A percentile compares a stretch with the other conserved stretches of the same genome.
Evolutionary conservation across 2,888 invertebrate genomes (phyloP).

Genomic region (Hemicrepidius hirtus): DNA sequence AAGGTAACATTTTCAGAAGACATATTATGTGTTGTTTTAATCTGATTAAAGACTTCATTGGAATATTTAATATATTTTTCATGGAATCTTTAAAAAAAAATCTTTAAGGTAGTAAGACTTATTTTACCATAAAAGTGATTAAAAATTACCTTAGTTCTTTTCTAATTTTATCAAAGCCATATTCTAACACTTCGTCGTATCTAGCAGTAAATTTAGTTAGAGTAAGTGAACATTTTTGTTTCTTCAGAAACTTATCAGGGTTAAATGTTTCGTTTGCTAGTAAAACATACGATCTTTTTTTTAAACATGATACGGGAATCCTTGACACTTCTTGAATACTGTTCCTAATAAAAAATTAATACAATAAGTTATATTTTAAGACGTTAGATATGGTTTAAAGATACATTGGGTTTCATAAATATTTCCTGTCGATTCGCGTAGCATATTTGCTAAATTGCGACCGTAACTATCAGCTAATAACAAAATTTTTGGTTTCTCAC

Average conservation of each 20-base stretch:
- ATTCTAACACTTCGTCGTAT: conserved; percentile 34
- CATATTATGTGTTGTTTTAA: conserved; percentile 28
- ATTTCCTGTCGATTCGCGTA: no score
- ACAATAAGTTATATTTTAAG: no score
- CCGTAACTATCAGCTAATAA: no score
- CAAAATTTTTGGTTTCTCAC: no score
- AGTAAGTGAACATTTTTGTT: neutral
- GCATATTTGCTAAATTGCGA: no score
- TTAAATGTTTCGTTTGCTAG: neutral
- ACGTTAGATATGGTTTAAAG: no score
- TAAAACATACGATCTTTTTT: neutral
- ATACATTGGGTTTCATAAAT: no score
- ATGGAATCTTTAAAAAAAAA: conserved; percentile 46
- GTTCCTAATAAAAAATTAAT: neutral
- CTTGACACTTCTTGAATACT: neutral
- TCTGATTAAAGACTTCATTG: conserved; percentile 22
- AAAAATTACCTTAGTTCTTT: conserved; percentile 36
- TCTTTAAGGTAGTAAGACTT: no score
- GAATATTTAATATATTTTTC: conserved; percentile 28
- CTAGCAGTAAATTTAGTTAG: conserved; percentile 32
- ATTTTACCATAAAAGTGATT: no score
- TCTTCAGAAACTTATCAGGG: neutral
- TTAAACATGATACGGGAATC: neutral
- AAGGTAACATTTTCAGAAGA: conserved; percentile 39
- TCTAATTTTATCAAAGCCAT: conserved; percentile 33